Evolutionary conservation across 2,113 vertebrate genomes (phyloP), one percentile per base, ranked within the genome.

Genomic region (Bagarius yarrelli): DNA sequence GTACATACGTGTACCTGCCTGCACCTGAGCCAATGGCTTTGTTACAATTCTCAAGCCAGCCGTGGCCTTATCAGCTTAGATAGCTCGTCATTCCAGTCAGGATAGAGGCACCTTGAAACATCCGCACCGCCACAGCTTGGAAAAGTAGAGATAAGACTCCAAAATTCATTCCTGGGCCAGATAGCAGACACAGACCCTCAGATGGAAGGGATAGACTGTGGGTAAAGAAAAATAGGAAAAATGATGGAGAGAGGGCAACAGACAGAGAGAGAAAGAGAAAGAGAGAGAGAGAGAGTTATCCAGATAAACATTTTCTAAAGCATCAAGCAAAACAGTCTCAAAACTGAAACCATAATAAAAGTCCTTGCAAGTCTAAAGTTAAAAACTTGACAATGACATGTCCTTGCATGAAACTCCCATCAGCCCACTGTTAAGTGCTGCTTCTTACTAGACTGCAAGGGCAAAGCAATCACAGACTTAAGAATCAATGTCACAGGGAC

Each of bases 321-420:
- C 77, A 81, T 77, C 80, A 75, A 88, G 86, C 87, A 87, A 86
- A 90, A 88, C 89, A 88, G 89, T 89, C 83, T 83, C 82, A 64
- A 59, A 71, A 85, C 84, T 79, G 50, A 91, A 90, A 82, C 82
- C 76, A 87, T 90, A 87, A 91, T 89, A 91, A 93, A 91, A 90
- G 88, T 89, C 83, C 72, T 78, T 60, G 88, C 90, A 89, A 91
- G 77, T 85, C 82, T 36, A 23, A 77, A 30, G 66, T 86, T 52
- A 85, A 81, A 87, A 86, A 25, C 44, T 67, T 64, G 32, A 36
- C 76, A 87, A 55, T 57, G 77, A 71, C 57, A 47, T 55, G 50
- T 34, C 83, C 82, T 81, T 73, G 69, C 83, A 78, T 79, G 83
- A 69, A 57, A 30, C 60, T 52, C 55, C 60, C 74, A 34, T 78